A percentile compares a stretch with the other conserved stretches of the same genome.
Conservation (phyloP, 2,113 vertebrate genomes). For the Myocastor coypus region DNA sequence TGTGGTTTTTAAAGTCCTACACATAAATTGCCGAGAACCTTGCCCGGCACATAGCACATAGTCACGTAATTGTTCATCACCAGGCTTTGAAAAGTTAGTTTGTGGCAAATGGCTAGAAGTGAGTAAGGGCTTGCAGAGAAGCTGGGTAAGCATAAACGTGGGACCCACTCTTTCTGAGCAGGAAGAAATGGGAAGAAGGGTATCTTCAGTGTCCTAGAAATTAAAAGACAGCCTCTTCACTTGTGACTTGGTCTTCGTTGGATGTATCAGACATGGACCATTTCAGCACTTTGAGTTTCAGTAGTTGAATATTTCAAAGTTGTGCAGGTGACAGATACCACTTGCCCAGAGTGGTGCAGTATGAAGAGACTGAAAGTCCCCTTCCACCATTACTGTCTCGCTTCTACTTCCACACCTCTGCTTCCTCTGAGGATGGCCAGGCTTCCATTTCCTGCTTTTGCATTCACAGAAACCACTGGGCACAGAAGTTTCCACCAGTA, state of each 20-base stretch:
- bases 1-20: background rate
- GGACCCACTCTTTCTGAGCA: background rate
- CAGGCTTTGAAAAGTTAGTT: background rate
- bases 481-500: background rate
- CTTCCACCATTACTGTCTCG: background rate
- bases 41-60: background rate
- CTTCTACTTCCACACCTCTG: background rate
- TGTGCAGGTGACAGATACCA: background rate
- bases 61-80: background rate
- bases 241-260: background rate
- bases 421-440: background rate
- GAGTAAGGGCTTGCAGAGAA: background rate
- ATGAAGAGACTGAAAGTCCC: background rate
- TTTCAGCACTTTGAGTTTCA: background rate
- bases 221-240: background rate
- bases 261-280: background rate
- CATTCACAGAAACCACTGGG: background rate
- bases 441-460: background rate
- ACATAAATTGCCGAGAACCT: background rate
- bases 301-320: background rate
- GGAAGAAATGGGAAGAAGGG: background rate
- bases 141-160: background rate
- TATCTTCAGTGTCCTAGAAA: background rate
- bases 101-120: background rate
- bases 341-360: background rate